These are phyloP conservation scores for Aphodius granarius DNA, from an alignment of 2,888 invertebrate genomes.

Conservation along the genomic window DNA sequence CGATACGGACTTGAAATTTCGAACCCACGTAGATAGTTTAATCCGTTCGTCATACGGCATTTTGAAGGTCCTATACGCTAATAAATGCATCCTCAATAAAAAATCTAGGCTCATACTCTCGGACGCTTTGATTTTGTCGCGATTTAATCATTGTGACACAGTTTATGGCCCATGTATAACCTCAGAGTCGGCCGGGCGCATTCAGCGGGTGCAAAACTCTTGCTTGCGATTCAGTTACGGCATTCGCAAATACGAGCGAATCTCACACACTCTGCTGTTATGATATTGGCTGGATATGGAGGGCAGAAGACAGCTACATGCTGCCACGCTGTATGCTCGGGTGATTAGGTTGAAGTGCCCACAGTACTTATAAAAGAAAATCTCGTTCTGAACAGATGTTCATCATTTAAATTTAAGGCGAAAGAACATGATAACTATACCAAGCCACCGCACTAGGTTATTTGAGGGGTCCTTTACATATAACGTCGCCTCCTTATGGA, in stretches of 20 bases:
- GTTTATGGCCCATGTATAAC: background rate
- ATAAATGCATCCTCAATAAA: background rate
- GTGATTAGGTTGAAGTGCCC: background rate
- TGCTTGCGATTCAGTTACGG: background rate
- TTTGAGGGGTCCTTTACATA: slow-evolving; percentile 1
- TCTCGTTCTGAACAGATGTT: background rate
- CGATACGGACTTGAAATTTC: background rate
- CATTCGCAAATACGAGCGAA: background rate
- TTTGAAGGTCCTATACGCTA: background rate
- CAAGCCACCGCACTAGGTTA: background rate
- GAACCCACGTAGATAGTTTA: background rate
- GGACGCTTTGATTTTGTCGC: background rate
- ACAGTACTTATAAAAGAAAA: background rate
- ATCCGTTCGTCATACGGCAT: background rate
- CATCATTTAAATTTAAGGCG: background rate
- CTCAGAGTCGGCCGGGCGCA: background rate
- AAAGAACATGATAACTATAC: background rate
- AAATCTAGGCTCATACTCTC: background rate
- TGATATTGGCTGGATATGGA: background rate
- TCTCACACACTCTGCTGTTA: background rate
- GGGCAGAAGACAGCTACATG: background rate
- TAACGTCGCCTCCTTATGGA: background rate
- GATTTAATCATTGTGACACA: background rate
- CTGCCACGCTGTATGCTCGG: background rate
- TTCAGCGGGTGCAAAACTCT: background rate